phyloP scores from a whole-genome alignment of 2,888 invertebrate genomes.

The Creontiades dilutus region DNA sequence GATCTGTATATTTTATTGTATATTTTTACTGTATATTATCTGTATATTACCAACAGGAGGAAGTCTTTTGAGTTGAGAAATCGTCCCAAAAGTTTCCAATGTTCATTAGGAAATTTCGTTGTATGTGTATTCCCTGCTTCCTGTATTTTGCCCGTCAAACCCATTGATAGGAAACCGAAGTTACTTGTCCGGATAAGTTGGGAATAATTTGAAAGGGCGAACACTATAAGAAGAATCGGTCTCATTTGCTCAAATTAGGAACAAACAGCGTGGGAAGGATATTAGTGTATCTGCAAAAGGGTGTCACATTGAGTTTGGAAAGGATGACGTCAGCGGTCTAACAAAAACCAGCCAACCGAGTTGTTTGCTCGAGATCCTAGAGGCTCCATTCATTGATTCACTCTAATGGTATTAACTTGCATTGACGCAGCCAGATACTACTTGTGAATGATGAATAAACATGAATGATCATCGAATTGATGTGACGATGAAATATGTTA shows the following conservation, averaged over 20 bases:
- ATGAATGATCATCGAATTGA: too few species aligned
- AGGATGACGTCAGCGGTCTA: background rate
- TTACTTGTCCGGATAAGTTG: too few species aligned
- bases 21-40: too few species aligned
- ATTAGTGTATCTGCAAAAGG: background rate
- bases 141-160: too few species aligned
- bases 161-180: background rate
- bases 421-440: background rate
- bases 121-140: too few species aligned
- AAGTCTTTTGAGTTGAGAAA: too few species aligned
- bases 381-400: constrained; percentile 1
- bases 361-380: background rate
- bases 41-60: too few species aligned
- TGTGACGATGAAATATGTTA: too few species aligned
- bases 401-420: background rate
- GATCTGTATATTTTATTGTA: too few species aligned
- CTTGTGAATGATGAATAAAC: too few species aligned
- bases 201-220: background rate
- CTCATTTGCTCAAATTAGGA: background rate
- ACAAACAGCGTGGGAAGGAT: background rate
- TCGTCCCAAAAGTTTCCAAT: too few species aligned
- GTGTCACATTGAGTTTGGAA: background rate
- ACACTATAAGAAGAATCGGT: background rate
- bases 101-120: too few species aligned
- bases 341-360: background rate